Evolutionary conservation across 1,140 invertebrate species (phyloP).

Genomic region (Drosophila chauvacae): DNA sequence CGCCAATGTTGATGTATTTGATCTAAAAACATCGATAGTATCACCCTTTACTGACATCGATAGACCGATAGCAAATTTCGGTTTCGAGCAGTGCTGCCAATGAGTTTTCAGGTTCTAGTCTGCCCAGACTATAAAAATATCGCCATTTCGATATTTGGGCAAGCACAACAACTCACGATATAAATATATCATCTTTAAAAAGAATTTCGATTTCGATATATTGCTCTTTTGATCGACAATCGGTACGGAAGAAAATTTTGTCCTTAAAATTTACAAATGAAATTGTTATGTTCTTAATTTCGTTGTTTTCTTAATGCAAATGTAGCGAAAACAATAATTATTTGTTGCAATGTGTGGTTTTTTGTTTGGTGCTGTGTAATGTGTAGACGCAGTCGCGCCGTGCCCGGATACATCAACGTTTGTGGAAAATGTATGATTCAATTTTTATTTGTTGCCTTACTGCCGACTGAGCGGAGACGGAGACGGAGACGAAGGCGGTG

Average conservation of each 20-base stretch:
- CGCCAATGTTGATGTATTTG: background rate
- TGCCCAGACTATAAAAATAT: too few species aligned
- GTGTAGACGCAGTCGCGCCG: background rate
- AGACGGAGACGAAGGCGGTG: background rate
- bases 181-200: too few species aligned
- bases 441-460: slow-evolving; percentile 20
- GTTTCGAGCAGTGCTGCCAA: too few species aligned
- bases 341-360: background rate
- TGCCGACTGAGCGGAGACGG: background rate
- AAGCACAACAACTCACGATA: too few species aligned
- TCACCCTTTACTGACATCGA: too few species aligned
- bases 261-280: slow-evolving; percentile 8
- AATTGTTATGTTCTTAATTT: slow-evolving; percentile 12
- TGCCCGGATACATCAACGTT: slow-evolving; percentile 8
- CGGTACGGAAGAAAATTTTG: slow-evolving; percentile 32
- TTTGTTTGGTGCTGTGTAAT: background rate
- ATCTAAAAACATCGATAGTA: too few species aligned
- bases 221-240: slow-evolving; percentile 4
- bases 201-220: too few species aligned
- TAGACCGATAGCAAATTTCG: too few species aligned
- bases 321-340: background rate
- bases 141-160: too few species aligned
- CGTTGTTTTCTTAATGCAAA: background rate
- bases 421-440: slow-evolving; percentile 27
- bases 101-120: too few species aligned